Conservation (phyloP, 2,113 vertebrate species). For the Burhinus bistriatus region DNA sequence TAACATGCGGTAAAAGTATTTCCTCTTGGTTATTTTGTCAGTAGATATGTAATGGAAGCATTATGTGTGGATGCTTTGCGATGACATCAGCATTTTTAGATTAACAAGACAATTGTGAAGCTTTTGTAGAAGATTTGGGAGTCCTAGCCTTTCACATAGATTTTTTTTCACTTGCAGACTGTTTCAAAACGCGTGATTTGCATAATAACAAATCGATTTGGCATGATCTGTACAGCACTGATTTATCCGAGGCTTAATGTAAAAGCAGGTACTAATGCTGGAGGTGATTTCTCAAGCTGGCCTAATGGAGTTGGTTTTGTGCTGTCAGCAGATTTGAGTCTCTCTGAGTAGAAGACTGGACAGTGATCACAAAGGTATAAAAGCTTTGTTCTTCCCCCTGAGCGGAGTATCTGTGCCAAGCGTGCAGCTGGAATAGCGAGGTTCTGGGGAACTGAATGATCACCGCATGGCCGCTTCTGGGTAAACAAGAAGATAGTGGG, state of each 20-base stretch:
- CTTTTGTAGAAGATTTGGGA: neutral
- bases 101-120: neutral
- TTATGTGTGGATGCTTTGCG: neutral
- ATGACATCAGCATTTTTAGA: neutral
- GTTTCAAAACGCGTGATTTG: neutral
- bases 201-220: neutral
- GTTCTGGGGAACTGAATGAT: accelerated
- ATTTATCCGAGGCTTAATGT: neutral
- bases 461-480: accelerated
- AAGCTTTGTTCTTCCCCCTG: neutral
- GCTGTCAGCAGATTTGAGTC: neutral
- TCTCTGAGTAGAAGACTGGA: neutral
- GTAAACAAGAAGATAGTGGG: no score
- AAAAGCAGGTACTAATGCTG: neutral
- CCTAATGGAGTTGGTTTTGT: neutral
- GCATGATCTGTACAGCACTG: neutral
- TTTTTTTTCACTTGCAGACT: neutral
- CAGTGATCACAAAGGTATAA: neutral
- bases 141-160: neutral
- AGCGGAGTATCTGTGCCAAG: neutral
- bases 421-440: accelerated
- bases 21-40: neutral
- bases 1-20: neutral
- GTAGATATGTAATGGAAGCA: neutral
- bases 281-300: neutral